Conservation (phyloP, 2,797 vertebrate species). For the Malacoctenus gilli region DNA sequence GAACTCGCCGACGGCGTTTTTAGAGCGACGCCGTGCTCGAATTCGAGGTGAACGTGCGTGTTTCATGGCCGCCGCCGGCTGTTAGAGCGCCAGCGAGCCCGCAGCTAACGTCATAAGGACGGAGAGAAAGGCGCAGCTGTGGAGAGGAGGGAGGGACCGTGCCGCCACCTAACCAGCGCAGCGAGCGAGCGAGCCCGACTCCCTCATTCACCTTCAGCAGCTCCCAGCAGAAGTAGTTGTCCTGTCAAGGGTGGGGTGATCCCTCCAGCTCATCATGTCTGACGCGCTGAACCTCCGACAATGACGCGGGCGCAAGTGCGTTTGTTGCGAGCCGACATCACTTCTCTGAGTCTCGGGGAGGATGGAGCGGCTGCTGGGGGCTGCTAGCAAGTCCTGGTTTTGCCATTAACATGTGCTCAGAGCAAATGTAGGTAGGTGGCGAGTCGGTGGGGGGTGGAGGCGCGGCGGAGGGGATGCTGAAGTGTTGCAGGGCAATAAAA, state of each 20-base stretch:
- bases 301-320: constrained; percentile 17
- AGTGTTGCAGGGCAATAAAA: constrained; percentile 43
- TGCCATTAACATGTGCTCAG: constrained; percentile 55
- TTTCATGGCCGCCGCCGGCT: neutral
- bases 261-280: constrained; percentile 28
- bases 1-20: too few species aligned
- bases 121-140: constrained; percentile 68
- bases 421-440: constrained; percentile 55
- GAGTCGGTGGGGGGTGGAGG: constrained; percentile 31
- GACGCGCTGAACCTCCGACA: constrained; percentile 40
- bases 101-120: constrained; percentile 64
- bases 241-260: constrained; percentile 75
- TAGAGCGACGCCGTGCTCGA: neutral
- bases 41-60: too few species aligned
- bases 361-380: constrained; percentile 67
- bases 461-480: constrained; percentile 18
- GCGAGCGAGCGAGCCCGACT: constrained; percentile 70
- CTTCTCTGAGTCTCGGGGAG: constrained; percentile 60
- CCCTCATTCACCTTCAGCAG: constrained; percentile 80
- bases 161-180: too few species aligned
- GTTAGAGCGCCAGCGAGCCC: constrained; percentile 40
- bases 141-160: constrained; percentile 72
- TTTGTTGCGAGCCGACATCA: constrained; percentile 55
- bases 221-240: constrained; percentile 69
- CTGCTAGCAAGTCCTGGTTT: constrained; percentile 62